Conservation (phyloP, 2,797 vertebrate species). For the Agapornis canus region DNA sequence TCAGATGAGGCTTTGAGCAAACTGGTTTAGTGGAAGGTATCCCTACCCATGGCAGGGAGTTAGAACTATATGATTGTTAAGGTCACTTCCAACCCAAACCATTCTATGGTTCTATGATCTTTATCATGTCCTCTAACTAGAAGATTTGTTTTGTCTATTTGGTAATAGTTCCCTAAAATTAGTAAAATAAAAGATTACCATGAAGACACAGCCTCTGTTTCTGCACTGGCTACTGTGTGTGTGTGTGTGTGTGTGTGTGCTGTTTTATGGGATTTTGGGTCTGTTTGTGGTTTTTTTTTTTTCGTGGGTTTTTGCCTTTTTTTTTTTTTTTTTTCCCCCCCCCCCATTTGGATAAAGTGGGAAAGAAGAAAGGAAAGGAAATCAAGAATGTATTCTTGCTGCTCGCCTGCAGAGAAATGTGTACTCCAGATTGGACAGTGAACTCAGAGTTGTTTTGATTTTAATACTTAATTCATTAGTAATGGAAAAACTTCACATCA, state of each 20-base stretch:
- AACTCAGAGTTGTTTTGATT: conserved; percentile 54
- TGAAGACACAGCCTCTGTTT: not conserved
- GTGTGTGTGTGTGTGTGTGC: no score
- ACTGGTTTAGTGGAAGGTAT: not conserved
- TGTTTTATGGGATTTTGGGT: not conserved
- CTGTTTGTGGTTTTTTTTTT: not conserved
- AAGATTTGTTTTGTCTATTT: not conserved
- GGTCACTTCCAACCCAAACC: not conserved
- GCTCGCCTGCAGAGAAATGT: not conserved
- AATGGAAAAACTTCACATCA: conserved; percentile 65
- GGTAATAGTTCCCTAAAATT: not conserved
- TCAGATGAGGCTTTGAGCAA: not conserved
- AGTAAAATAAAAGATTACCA: not conserved
- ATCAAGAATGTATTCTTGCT: not conserved
- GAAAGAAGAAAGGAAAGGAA: not conserved
- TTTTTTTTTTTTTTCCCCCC: rapidly evolving
- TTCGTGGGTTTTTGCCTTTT: not conserved
- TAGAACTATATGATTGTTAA: not conserved
- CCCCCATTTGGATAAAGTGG: not conserved
- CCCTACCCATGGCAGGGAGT: not conserved
- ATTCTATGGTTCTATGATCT: not conserved
- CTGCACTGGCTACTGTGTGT: not conserved
- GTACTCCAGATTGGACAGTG: not conserved
- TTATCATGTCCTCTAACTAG: not conserved
- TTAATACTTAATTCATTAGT: conserved; percentile 68